Evolutionary conservation across 2,888 invertebrate species (phyloP).

Genomic region (Fragum whitleyi): DNA sequence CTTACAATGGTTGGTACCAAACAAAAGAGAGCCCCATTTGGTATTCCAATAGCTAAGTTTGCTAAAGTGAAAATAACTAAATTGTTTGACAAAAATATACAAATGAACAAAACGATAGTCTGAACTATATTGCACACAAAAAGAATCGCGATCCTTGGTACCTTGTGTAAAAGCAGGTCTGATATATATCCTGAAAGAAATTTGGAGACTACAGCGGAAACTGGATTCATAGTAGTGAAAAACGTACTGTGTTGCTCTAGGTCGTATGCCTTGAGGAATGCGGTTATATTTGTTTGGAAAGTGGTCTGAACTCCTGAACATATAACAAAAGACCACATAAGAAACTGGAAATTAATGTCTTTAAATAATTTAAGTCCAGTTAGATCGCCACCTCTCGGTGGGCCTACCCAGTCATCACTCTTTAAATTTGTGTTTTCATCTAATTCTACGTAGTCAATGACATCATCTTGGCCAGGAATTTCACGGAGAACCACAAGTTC

Average conservation of each 20-base stretch:
- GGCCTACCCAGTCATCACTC: conserved; percentile 6
- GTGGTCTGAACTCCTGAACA: conserved; percentile 76
- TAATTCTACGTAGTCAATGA: conserved; percentile 27
- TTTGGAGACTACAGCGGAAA: conserved; percentile 72
- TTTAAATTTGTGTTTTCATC: not conserved
- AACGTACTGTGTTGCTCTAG: conserved; percentile 72
- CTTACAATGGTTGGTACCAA: conserved; percentile 78
- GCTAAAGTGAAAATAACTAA: conserved; percentile 67
- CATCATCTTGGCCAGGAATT: conserved; percentile 6
- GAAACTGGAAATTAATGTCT: conserved; percentile 73
- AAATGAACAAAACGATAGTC: conserved; percentile 69
- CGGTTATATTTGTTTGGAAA: conserved; percentile 75
- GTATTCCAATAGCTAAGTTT: conserved; percentile 71
- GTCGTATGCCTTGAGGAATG: conserved; percentile 75
- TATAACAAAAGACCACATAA: conserved; percentile 74
- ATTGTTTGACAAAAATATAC: conserved; percentile 71
- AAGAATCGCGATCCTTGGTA: conserved; percentile 71
- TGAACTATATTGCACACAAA: conserved; percentile 70
- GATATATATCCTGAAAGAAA: conserved; percentile 74
- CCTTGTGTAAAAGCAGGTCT: conserved; percentile 68
- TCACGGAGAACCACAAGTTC: conserved; percentile 65
- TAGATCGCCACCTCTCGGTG: conserved; percentile 58
- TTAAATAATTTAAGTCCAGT: conserved; percentile 70
- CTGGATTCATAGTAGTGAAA: conserved; percentile 73
- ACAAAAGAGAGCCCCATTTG: conserved; percentile 78